Evolutionary conservation across 2,113 vertebrate genomes (phyloP).

Genomic region (Elachura formosa): DNA sequence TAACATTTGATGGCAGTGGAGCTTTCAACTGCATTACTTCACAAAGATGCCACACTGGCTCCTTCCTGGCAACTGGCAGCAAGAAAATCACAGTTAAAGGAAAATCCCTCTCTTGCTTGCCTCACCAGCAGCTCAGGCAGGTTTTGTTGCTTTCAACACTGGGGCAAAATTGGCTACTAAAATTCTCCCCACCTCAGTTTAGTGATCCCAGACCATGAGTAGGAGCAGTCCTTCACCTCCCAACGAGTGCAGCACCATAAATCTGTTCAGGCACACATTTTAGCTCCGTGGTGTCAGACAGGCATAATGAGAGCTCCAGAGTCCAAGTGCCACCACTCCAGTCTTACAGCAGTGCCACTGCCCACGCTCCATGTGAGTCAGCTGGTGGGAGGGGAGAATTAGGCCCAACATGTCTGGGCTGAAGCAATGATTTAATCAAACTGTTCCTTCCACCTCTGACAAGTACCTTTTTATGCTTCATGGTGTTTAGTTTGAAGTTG

Average conservation of each 20-base stretch:
- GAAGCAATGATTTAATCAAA: slow-evolving; percentile 50
- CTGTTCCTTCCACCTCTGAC: slow-evolving; percentile 29
- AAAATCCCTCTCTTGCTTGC: not conserved
- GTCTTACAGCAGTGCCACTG: not conserved
- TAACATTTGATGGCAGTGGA: not conserved
- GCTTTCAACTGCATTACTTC: not conserved
- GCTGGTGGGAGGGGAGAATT: slow-evolving; percentile 41
- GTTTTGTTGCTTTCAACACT: not conserved
- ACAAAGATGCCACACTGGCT: not conserved
- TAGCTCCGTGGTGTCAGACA: slow-evolving; percentile 25
- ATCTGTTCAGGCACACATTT: slow-evolving; percentile 24
- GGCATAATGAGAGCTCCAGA: slow-evolving; percentile 33
- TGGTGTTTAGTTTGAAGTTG: slow-evolving; percentile 29
- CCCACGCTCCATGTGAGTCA: slow-evolving; percentile 54
- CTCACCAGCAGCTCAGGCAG: not conserved
- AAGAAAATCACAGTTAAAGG: not conserved
- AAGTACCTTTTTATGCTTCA: slow-evolving; percentile 17
- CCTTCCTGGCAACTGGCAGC: not conserved
- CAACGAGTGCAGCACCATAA: not conserved
- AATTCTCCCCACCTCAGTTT: not conserved
- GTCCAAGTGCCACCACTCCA: slow-evolving; percentile 52
- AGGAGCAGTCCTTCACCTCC: slow-evolving; percentile 17
- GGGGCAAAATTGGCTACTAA: not conserved
- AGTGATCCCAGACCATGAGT: not conserved
- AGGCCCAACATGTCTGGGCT: slow-evolving; percentile 39